These are phyloP conservation scores for Dendrolimus punctatus DNA, from an alignment of 1,140 invertebrate species.

Conservation along the genomic window DNA sequence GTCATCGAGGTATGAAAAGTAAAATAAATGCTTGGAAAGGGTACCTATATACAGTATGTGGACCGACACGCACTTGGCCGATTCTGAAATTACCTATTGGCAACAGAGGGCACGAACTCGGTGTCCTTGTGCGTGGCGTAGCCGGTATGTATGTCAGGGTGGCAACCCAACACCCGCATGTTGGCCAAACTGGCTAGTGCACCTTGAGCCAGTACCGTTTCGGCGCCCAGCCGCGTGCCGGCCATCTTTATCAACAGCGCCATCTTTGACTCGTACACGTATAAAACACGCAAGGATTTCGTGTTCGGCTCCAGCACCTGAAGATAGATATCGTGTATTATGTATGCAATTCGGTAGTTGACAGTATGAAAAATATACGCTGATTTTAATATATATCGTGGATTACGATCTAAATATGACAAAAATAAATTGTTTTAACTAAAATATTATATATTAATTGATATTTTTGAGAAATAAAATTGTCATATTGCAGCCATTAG, in stretches of 20 bases:
- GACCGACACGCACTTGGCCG: background rate
- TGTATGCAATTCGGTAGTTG: no score
- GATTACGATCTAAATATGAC: no score
- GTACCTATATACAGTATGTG: no score
- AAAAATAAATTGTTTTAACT: no score
- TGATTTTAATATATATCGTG: no score
- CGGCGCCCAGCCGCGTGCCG: slow-evolving; percentile 80
- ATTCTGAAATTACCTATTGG: slow-evolving; percentile 26
- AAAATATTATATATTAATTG: no score
- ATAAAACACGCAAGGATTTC: slow-evolving; percentile 82
- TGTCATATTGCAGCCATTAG: no score
- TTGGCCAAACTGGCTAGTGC: slow-evolving; percentile 81
- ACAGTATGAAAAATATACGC: no score
- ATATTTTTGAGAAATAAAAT: no score
- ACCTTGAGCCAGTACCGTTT: slow-evolving; percentile 82
- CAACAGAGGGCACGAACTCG: slow-evolving; percentile 40
- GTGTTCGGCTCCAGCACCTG: slow-evolving; percentile 79
- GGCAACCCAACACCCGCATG: slow-evolving; percentile 84
- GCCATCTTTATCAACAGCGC: slow-evolving; percentile 84
- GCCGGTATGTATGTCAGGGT: slow-evolving; percentile 75
- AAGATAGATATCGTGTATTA: background rate
- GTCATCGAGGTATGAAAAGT: no score
- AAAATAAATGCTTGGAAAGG: no score
- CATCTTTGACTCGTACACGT: slow-evolving; percentile 92
- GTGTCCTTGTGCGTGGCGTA: slow-evolving; percentile 14